Evolutionary conservation across 2,113 vertebrate species (phyloP).

Genomic region (Mesoclemmys tuberculata): DNA sequence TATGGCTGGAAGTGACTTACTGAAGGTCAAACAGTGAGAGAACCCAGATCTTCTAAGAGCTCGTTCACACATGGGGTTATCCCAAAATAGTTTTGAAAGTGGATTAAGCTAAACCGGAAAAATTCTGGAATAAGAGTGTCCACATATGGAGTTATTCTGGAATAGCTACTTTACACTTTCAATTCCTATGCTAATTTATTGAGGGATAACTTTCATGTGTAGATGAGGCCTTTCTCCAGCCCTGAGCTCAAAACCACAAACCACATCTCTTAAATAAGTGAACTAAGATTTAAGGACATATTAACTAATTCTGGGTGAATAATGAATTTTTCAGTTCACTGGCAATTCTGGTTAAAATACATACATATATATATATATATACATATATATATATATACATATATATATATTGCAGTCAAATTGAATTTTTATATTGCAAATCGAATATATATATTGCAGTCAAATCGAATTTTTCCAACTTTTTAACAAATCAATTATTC

Average conservation of each 20-base stretch:
- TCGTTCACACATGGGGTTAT: no score
- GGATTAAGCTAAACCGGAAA: no score
- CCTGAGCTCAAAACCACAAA: not conserved
- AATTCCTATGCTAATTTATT: not conserved
- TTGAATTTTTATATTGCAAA: no score
- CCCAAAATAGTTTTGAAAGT: no score
- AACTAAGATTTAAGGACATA: accelerated
- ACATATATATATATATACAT: no score
- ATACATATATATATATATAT: no score
- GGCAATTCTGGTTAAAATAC: not conserved
- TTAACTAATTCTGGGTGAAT: not conserved
- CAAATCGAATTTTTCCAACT: not conserved
- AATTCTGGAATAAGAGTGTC: not conserved
- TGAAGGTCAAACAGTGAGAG: no score
- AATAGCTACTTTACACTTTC: accelerated
- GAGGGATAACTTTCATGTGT: not conserved
- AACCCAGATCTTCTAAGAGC: no score
- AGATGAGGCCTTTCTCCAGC: not conserved
- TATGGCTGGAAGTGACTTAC: no score
- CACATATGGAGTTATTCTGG: accelerated
- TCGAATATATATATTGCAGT: not conserved
- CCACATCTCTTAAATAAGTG: not conserved
- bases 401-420: not conserved
- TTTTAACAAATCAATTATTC: not conserved
- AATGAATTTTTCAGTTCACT: not conserved